Evolutionary conservation across 2,113 vertebrate species (phyloP), one percentile per base, ranked within the genome.

Genomic region (Bombycilla garrulus): DNA sequence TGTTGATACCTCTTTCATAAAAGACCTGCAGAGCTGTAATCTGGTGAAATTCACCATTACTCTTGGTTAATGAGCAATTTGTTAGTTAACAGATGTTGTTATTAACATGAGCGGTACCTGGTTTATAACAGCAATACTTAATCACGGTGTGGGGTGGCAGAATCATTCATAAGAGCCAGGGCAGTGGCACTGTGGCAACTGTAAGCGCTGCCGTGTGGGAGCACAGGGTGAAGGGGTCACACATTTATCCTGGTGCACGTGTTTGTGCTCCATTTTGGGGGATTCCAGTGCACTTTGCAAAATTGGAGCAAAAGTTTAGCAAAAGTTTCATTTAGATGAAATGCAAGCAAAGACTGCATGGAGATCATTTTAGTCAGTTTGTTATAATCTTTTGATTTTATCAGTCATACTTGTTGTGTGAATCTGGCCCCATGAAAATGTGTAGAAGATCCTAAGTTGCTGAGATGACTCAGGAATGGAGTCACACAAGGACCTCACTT

Each of bases 121-220:
- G 95, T 96, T 98, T 98, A 93, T 97, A 97, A 93, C 96, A 98
- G 91, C 61, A 66, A 96, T 97, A 97, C 97, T 97, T 97, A 97
- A 97, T 96, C 96, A 97, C 15, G 20, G 69, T 79, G 50, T 64
- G 85, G 81, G 88, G 89, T 93, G 87, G 88, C 93, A 92, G 86
- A 89, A 92, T 95, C 91, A 88, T 82, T 61, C 71, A n/a, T 93
- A 92, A 71, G 69, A 84, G 71, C 44, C 88, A 64, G 31, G 13
- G 57, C 73, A 64, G 79, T 93, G 94, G 76, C 73, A 90, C 14
- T 45, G 82, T 77, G 77, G 95, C 81, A 90, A 80, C 61, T 73
- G 29, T 84, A 65, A 95, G 83, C 50, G 72, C 88, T 86, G 90
- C 93, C 95, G 95, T 93, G 93, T 96, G 95, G 80, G 45, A 96